Base-by-base conservation (phyloP, 2,797 vertebrate genomes). In the Luscinia luscinia region DNA sequence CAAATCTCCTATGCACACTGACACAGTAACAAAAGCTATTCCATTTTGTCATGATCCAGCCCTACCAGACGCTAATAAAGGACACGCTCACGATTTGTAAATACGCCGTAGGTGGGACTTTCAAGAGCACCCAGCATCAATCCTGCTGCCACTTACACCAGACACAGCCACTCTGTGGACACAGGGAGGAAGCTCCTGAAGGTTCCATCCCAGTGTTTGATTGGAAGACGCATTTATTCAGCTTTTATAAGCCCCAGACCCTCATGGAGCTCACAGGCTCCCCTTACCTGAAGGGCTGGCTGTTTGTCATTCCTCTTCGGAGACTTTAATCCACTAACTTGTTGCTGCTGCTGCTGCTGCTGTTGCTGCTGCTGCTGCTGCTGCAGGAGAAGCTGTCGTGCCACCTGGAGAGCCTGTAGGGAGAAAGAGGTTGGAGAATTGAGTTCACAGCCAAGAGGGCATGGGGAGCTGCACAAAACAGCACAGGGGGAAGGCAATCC, bases 271-370 rank as follows among this genome's bases (percentile, higher is more conserved):
- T 48, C 36, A 11, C 2, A 12, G 52, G 52, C 23, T 54, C 28
- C 45, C 51, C 90, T 95, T 98, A 99, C 99, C 99, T 99, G 99
- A 86, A 98, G 98, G 92, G 97, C 98, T 94, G 98, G 98, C 95
- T 98, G 99, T 94, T 99, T 99, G 97, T 99, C 99, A 97, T 97
- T 98, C 98, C 97, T 98, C 98, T 99, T 99, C 30, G 98, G 98
- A 93, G 98, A 99, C 97, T 99, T 99, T 97, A 98, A 96, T 89
- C 98, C 98, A 78, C 98, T 97, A 94, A 98, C 98, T 97, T 98
- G 98, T 67, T 98, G 99, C 36, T 99, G 99, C 28, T 99, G 99
- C 61, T 97, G 96, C 34, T 97, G 96, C 0, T 96, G 96, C 3
- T 96, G 96, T 2, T 89, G 86, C 8, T 96, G 96, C 19, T 94